These are phyloP conservation scores for Corythornis madagascariensis DNA, from an alignment of 2,113 vertebrate species.

Conservation along the genomic window DNA sequence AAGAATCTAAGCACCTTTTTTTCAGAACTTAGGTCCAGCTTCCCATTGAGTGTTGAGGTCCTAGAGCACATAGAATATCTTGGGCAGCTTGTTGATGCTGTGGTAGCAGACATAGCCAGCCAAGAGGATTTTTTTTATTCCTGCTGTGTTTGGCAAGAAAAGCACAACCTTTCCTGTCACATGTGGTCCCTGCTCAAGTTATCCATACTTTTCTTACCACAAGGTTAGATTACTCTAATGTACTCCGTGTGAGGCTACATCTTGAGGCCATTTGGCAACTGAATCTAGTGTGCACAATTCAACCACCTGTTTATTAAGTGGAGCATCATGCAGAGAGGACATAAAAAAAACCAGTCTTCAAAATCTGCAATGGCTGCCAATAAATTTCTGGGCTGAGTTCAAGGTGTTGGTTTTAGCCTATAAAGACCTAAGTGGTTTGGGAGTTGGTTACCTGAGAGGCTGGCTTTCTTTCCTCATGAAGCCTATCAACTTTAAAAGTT, in stretches of 20 bases:
- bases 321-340: conserved; percentile 71
- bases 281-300: conserved; percentile 35
- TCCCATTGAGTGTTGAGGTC: neutral
- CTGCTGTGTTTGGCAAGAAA: conserved; percentile 58
- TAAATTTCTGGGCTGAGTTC: conserved; percentile 61
- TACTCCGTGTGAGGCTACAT: conserved; percentile 65
- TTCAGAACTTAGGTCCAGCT: conserved; percentile 34
- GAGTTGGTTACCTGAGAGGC: conserved; percentile 60
- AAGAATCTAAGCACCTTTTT: neutral
- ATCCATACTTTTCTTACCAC: conserved; percentile 65
- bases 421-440: conserved; percentile 61
- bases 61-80: neutral
- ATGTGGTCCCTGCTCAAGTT: conserved; percentile 54
- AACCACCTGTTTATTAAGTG: conserved; percentile 72
- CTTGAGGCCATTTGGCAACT: conserved; percentile 71
- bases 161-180: conserved; percentile 64
- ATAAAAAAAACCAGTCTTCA: neutral
- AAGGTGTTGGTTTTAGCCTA: conserved; percentile 58
- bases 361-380: conserved; percentile 52
- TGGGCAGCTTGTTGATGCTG: conserved; percentile 4
- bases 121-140: conserved; percentile 11
- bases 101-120: conserved; percentile 29
- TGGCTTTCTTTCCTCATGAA: conserved; percentile 13
- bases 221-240: conserved; percentile 64
- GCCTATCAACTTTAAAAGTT: neutral